A percentile compares a stretch with the other conserved stretches of the same genome.
Evolutionary conservation across 2,888 invertebrate species (phyloP).

Genomic region (Eupithecia dodoneata): DNA sequence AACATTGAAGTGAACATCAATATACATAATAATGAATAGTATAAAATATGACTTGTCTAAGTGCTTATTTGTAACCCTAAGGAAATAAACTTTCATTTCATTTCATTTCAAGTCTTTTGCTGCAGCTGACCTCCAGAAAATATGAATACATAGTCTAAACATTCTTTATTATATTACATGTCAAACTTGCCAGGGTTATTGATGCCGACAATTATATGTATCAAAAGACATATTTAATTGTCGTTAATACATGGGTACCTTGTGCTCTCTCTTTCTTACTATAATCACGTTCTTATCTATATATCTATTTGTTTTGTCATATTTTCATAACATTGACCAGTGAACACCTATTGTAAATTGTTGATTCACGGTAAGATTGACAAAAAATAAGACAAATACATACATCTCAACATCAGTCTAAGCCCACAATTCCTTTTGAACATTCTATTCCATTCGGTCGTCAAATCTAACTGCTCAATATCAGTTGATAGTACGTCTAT

Average conservation of each 20-base stretch:
- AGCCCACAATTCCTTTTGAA: constrained; percentile 2
- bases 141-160: background rate
- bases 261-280: background rate
- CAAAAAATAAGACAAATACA: background rate
- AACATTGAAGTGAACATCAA: too few relatives aligned
- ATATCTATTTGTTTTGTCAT: background rate
- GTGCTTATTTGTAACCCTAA: too few relatives aligned
- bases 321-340: background rate
- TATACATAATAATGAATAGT: too few relatives aligned
- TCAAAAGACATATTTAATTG: background rate
- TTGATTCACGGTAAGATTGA: background rate
- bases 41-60: too few relatives aligned
- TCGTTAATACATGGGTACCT: background rate
- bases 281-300: background rate
- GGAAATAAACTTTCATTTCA: too few relatives aligned
- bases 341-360: background rate
- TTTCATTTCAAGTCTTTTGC: too few relatives aligned
- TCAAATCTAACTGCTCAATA: constrained; percentile 39
- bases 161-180: background rate
- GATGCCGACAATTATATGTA: background rate
- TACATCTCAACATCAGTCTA: background rate
- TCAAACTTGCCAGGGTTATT: background rate
- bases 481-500: background rate
- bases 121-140: too few relatives aligned
- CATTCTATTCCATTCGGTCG: constrained; percentile 20